Conservation (phyloP, 2,797 vertebrate genomes). For the Acipenser transmontanus region DNA sequence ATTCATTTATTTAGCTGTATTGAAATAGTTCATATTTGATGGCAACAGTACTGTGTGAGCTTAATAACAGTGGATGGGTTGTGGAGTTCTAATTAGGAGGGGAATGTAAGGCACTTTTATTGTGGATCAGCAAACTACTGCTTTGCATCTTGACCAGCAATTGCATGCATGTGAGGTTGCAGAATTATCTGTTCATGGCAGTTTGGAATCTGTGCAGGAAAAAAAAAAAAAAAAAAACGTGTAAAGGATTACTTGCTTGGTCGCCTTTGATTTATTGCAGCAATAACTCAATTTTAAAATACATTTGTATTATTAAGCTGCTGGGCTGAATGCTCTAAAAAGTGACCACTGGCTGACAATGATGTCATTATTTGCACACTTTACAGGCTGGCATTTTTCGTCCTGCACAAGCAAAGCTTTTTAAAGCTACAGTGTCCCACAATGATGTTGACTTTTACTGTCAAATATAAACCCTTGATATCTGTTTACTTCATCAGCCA, state of each 20-base stretch:
- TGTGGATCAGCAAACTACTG: neutral
- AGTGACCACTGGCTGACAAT: constrained; percentile 1
- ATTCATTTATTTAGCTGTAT: neutral
- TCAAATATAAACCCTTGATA: no score
- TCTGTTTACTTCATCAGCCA: no score
- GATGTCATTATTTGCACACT: no score
- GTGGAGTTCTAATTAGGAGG: neutral
- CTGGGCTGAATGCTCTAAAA: neutral
- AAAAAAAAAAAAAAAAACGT: no score
- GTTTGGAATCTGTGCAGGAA: no score
- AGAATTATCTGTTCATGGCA: no score
- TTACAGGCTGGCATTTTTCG: no score
- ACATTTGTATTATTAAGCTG: constrained; percentile 6
- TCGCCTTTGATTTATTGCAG: neutral
- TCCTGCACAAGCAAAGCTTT: no score
- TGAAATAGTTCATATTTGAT: neutral
- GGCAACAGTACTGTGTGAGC: neutral
- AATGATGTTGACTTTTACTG: no score
- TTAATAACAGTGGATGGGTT: neutral
- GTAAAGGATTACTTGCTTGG: neutral
- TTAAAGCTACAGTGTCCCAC: no score
- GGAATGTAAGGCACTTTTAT: neutral
- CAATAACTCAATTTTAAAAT: constrained; percentile 2
- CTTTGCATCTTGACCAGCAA: neutral
- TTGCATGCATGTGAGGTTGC: no score